phyloP scores from a whole-genome alignment of 37 sponge, comb jelly and placozoan genomes.

The Crambe crambe region DNA sequence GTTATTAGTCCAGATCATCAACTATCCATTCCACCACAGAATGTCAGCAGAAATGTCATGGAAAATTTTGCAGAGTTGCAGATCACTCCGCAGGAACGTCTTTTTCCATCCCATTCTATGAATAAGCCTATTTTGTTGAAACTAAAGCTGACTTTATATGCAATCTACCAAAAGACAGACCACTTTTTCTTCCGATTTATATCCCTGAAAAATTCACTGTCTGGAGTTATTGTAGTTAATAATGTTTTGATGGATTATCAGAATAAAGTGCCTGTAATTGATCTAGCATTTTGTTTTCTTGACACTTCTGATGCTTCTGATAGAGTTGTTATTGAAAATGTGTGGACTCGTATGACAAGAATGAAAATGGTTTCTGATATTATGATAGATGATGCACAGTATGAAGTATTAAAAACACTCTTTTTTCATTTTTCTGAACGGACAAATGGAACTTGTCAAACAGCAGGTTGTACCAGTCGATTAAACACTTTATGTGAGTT shows the following conservation, averaged over 20 bases:
- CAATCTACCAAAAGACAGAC: background rate
- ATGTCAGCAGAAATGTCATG: background rate
- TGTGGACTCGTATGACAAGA: background rate
- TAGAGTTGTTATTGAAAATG: background rate
- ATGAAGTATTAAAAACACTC: background rate
- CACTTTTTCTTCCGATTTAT: background rate
- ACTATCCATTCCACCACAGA: background rate
- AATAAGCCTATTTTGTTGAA: too few species aligned
- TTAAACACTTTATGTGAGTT: background rate
- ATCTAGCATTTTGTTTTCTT: background rate
- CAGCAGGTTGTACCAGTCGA: background rate
- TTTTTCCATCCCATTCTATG: background rate
- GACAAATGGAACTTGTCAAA: background rate
- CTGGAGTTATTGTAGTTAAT: background rate
- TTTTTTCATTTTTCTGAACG: background rate
- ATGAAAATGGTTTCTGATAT: background rate
- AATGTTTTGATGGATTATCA: background rate
- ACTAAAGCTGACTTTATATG: background rate
- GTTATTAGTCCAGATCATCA: background rate
- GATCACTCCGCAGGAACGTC: background rate
- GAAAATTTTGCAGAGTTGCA: background rate
- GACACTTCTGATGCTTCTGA: background rate
- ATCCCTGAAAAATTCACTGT: background rate
- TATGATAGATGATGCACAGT: background rate
- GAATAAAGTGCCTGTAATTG: background rate